Percentiles rank a stretch among this genome's conserved stretches.
phyloP scores from a whole-genome alignment of 2,888 invertebrate species.

The Clistopyga incitator region DNA sequence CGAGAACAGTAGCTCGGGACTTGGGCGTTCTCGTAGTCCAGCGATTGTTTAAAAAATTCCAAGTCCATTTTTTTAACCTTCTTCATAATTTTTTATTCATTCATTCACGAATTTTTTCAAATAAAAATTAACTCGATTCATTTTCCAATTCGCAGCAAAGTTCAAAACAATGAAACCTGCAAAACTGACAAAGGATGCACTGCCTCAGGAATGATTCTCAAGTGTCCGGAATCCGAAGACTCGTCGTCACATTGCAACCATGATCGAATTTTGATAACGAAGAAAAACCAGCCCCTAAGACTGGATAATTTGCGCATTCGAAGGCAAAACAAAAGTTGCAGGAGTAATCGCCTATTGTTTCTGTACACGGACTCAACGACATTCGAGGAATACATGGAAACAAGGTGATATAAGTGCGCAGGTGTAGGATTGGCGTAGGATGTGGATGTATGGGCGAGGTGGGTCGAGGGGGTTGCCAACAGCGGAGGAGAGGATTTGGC shows the following conservation, averaged over 20 bases:
- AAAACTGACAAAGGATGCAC: not conserved
- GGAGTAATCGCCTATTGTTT: not conserved
- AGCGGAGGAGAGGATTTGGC: conserved; percentile 35
- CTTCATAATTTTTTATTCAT: too few species aligned
- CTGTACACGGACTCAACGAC: not conserved
- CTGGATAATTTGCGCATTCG: conserved; percentile 10
- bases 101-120: too few species aligned
- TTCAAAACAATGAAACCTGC: not conserved
- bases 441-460: conserved; percentile 4
- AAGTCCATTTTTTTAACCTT: too few species aligned
- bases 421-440: conserved; percentile 41
- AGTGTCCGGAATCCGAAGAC: not conserved
- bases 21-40: not conserved
- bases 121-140: too few species aligned
- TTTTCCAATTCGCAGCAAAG: not conserved
- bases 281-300: conserved; percentile 22
- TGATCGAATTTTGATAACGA: conserved; percentile 7
- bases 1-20: conserved; percentile 1
- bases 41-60: not conserved
- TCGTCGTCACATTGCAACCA: not conserved
- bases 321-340: conserved; percentile 3
- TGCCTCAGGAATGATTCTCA: not conserved
- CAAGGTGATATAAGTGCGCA: conserved; percentile 41
- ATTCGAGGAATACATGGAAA: not conserved
- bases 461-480: not conserved